Evolutionary conservation across 2,888 invertebrate genomes (phyloP), one percentile per base, ranked within the genome.

Genomic region (Watsonalla binaria): DNA sequence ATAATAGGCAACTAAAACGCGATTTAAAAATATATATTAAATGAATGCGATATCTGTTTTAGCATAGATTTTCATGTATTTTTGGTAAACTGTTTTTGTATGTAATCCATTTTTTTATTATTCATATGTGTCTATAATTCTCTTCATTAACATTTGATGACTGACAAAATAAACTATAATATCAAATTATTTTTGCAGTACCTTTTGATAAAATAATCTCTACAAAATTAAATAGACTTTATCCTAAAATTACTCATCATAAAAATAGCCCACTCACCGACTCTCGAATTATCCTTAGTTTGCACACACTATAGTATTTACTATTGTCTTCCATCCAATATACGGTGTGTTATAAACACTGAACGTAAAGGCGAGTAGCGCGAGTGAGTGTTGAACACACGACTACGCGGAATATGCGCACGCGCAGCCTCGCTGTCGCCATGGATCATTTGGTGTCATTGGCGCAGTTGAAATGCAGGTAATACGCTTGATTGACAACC

Each of bases 351-450:
- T 37, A 5, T 49, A 11, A 42, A 45, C 51, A 45, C 14, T 45
- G 11, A 45, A 34, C 45, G 34, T 51, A 45, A 45, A 51, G 13
- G 15, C 45, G 45, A 13, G 45, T 46, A 35, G 45, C 37, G 14
- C 51, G 14, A 46, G 45, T 51, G 51, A 51, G 45, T 34, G 51
- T 34, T 37, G 46, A 45, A 35, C 46, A 46, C 51, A 46, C 45
- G 35, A 51, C 51, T 51, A 46, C 15, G 35, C 6, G 15, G 51
- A 45, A 13, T 35, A 34, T 46, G 33, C 46, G 46, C 51, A 35
- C 33, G 46, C 51, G 37, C 51, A 51, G 35, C 51, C 51, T 37
- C 35, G 51, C 51, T 45, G 24, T 9, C 49, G 45, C n/a, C 45
- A 45, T 46, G 35, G 46, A 51, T 51, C 51, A 51, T 42, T 42